Evolutionary conservation across 1,140 invertebrate genomes (phyloP), one percentile per base, ranked within the genome.

Genomic region (Mizuhopecten yessoensis): DNA sequence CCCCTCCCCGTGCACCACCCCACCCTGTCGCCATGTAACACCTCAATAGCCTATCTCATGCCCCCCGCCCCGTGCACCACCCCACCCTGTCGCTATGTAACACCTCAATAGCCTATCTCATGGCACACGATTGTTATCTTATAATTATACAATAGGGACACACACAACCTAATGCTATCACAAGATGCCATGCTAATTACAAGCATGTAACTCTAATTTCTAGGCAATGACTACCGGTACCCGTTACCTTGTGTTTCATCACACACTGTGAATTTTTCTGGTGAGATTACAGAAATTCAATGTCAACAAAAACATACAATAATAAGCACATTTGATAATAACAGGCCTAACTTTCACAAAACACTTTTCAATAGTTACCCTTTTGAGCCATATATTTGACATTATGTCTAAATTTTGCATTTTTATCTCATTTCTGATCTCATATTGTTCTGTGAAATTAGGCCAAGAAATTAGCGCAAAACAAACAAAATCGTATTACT

Each of bases 201-300:
- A n/a, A 75, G 57, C 57, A 75, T 29, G 57, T 75, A 75, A 39
- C 36, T 7, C 36, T 39, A 39, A 5, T 75, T 49, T 20, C 23
- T 75, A 75, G 5, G 36, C 13, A 39, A 39, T 75, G 11, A 3
- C 57, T 75, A 75, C 17, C 57, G 20, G 3, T n/a, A n/a, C n/a
- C n/a, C 3, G 57, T 75, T 75, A 75, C 57, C 57, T 75, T 29
- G 23, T 29, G 57, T n/a, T n/a, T 75, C 57, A 75, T 75, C 57
- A 75, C n/a, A 75, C 57, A 29, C 57, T 75, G 57, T 75, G n/a
- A 75, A n/a, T n/a, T 75, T 75, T 75, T 75, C 57, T 75, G 57
- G 57, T 75, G 57, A 45, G 42, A 45, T 45, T 45, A 75, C 57
- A 75, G 57, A 75, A 75, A 75, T n/a, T 75, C 57, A 75, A 5